Evolutionary conservation across 2,888 invertebrate genomes (phyloP), one percentile per base, ranked within the genome.

Genomic region (Acronicta aceris): DNA sequence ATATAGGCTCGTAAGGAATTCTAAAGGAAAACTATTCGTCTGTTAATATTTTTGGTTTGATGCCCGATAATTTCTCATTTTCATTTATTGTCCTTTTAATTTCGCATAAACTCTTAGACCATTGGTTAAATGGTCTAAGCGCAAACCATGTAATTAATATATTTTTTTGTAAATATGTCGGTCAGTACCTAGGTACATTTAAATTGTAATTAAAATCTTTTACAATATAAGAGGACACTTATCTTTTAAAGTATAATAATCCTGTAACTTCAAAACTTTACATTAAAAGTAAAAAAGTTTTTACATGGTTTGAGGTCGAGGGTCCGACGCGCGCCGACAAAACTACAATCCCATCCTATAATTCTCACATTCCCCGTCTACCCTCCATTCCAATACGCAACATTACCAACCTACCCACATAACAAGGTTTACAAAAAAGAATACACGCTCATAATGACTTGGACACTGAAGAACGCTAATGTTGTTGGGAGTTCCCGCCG

Each of bases 401-500:
- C 25, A 40, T 1, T 43, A 38, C 15, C 25, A 5, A 16, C 30
- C 12, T 7, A 45, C 41, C 16, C 50, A 43, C 36, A 49, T 12
- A 21, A 53, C 53, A 70, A 67, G 74, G 81, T 77, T 81, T 77
- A 82, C 81, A 62, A 72, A 51, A 52, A 40, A 56, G 70, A 78
- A 67, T 59, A 60, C 57, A 68, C 74, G 81, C 78, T 71, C 48
- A 48, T 52, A 58, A 55, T 38, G n/a, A 8, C 38, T 38, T 40
- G 56, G 43, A 53, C 60, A 76, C 83, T 86, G 88, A 86, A 87
- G 90, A 81, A 85, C 55, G 75, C 85, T 87, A 87, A 89, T 84
- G 85, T 87, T 86, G 74, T 80, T 81, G 84, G 81, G 82, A 87
- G 89, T 86, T 79, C 82, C 87, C 85, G 77, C 79, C 78, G 83